These are phyloP conservation scores for Motacilla tschutschensis DNA, from an alignment of 2,113 vertebrate species.

Conservation along the genomic window DNA sequence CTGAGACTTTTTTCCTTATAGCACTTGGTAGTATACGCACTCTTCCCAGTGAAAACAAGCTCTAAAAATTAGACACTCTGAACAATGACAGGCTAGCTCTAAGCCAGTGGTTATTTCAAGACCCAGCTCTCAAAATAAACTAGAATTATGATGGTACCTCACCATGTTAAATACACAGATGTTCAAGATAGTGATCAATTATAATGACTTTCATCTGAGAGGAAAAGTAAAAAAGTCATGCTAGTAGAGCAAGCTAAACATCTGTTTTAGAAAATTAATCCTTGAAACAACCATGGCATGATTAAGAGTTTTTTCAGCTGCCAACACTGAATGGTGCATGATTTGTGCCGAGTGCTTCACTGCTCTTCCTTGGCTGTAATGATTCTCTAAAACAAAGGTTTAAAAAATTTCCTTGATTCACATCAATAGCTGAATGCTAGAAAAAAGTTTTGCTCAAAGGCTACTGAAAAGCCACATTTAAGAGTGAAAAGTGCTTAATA, in stretches of 20 bases:
- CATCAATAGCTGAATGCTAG: neutral
- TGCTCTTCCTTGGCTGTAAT: neutral
- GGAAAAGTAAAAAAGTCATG: neutral
- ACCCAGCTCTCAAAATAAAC: neutral
- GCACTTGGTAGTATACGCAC: neutral
- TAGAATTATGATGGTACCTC: neutral
- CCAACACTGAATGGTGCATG: neutral
- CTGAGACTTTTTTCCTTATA: neutral
- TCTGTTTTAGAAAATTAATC: conserved; percentile 17
- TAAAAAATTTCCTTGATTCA: neutral
- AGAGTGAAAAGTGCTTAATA: neutral
- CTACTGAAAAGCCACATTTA: neutral
- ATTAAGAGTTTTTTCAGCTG: conserved; percentile 27
- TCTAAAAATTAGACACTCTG: neutral
- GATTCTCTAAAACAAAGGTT: neutral
- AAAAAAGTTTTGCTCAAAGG: neutral
- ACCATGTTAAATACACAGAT: neutral
- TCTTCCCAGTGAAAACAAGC: neutral
- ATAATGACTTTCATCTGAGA: neutral
- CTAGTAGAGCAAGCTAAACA: neutral
- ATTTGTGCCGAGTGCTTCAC: neutral
- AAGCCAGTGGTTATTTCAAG: neutral
- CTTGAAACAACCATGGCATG: neutral
- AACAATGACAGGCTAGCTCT: neutral
- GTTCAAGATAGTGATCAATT: neutral